Evolutionary conservation across 2,797 vertebrate species (phyloP).

Genomic region (Pelobates cultripes): DNA sequence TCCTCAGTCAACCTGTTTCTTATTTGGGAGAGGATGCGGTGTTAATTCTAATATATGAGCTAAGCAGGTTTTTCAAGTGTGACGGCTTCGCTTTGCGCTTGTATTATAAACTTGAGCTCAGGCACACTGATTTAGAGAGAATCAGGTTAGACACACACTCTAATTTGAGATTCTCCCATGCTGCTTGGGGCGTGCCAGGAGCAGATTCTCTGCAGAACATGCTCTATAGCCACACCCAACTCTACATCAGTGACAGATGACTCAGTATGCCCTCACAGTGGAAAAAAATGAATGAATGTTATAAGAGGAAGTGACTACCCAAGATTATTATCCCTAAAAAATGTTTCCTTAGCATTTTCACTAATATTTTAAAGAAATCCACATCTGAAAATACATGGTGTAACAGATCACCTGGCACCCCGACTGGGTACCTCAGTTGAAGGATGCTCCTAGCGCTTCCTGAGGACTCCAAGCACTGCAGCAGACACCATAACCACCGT

Average conservation of each 20-base stretch:
- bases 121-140: neutral
- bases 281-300: neutral
- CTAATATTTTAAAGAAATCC: no score
- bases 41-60: neutral
- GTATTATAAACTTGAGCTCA: neutral
- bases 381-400: no score
- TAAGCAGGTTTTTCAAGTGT: constrained; percentile 43
- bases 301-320: neutral
- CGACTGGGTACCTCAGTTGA: no score
- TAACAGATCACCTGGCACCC: no score
- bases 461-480: no score
- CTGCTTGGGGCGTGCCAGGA: neutral
- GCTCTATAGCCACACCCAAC: neutral
- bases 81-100: constrained; percentile 15
- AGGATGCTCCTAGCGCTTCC: no score
- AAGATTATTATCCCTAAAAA: neutral
- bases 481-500: no score
- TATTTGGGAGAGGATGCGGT: constrained; percentile 7
- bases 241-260: neutral
- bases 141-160: neutral
- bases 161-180: neutral
- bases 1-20: neutral
- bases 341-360: neutral
- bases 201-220: neutral
- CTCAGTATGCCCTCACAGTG: neutral